Evolutionary conservation across 2,888 invertebrate genomes (phyloP), one percentile per base, ranked within the genome.

Genomic region (Hofmannophila pseudospretella): DNA sequence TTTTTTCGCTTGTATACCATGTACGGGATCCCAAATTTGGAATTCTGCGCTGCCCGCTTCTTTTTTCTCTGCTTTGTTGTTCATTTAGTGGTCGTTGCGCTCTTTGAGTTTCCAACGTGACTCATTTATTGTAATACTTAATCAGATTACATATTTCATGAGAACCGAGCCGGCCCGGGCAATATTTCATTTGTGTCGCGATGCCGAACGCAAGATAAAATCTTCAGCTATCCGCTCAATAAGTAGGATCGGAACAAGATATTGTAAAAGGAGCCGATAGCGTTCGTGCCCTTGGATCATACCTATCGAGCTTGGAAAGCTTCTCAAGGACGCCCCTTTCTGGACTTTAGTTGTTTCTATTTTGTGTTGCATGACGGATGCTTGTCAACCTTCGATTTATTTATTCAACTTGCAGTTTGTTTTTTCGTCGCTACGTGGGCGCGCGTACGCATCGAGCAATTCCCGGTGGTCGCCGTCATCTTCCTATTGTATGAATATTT

Each of bases 401-500:
- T 28, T 34, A 38, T 45, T 36, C 36, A 22, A 10, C 22, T 5
- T 12, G 39, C 34, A 49, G 59, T 64, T 64, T 53, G 52, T 57
- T 70, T 76, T 67, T 71, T 57, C 62, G 51, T 54, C 47, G 54
- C 52, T 51, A 45, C 39, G 45, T 49, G 47, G 56, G 45, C 51
- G 53, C 49, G 54, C 58, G 26, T 26, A 26, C 26, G 51, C 61
- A 12, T 47, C 45, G 32, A 42, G 49, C 39, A 36, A 32, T 38
- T 41, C 46, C 45, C 67, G 72, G 70, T 72, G 70, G 70, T 63
- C 69, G 51, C 55, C 48, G 59, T 63, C 68, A 62, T 63, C 64
- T 47, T 47, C 63, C 67, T 60, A 65, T 72, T 79, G 70, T 74
- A 81, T 82, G 76, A 81, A 82, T 82, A 81, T 81, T 81, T 80